These are phyloP conservation scores for Siniperca undulata DNA, from an alignment of 2,797 vertebrate species.

Conservation along the genomic window DNA sequence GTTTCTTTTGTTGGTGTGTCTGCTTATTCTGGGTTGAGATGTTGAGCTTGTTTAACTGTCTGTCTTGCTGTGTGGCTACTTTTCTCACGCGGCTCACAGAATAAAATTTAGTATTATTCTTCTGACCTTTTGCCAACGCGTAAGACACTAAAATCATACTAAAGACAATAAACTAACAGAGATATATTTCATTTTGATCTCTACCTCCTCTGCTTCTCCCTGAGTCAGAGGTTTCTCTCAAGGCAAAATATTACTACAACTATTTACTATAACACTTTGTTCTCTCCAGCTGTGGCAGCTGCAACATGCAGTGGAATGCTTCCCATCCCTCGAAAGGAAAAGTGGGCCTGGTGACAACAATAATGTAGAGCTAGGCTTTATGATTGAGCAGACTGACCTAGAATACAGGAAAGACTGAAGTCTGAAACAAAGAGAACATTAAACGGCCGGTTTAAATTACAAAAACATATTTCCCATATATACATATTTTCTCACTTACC, in stretches of 20 bases:
- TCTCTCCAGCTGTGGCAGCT: constrained; percentile 69
- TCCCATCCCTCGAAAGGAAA: constrained; percentile 76
- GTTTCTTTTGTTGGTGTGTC: constrained; percentile 72
- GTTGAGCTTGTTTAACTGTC: constrained; percentile 79
- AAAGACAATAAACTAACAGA: constrained; percentile 42
- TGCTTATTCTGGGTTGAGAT: constrained; percentile 75
- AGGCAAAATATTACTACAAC: constrained; percentile 54
- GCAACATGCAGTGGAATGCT: constrained; percentile 60
- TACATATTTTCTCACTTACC: too few species aligned
- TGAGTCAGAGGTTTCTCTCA: constrained; percentile 59
- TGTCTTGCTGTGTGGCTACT: constrained; percentile 78
- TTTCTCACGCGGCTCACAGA: constrained; percentile 44
- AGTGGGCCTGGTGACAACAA: constrained; percentile 70
- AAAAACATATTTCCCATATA: too few species aligned
- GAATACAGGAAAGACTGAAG: constrained; percentile 2
- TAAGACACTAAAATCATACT: constrained; percentile 24
- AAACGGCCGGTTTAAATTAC: background rate
- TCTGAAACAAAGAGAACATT: constrained; percentile 7
- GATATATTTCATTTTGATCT: constrained; percentile 45
- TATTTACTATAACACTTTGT: constrained; percentile 67
- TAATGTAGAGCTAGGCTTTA: constrained; percentile 40
- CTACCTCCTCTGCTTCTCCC: constrained; percentile 27
- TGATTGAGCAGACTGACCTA: constrained; percentile 28
- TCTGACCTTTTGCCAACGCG: constrained; percentile 21
- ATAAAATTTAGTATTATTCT: background rate